phyloP scores from a whole-genome alignment of 35 echinoderm and acorn worm species.

The Ptychodera flava region DNA sequence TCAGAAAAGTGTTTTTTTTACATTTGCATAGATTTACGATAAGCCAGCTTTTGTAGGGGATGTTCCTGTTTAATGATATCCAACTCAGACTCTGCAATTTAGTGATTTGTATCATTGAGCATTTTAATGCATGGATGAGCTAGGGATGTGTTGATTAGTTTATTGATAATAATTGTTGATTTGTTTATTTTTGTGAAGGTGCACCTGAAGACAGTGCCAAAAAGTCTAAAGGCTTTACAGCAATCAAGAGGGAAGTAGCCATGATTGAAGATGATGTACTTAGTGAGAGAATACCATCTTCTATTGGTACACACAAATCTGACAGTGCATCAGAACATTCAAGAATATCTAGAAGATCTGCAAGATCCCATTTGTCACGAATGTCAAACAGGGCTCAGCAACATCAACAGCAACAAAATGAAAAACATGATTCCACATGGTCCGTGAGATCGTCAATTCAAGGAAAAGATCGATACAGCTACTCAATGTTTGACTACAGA shows the following conservation, averaged over 20 bases:
- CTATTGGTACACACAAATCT: not conserved
- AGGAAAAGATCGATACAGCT: not conserved
- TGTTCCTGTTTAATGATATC: too few relatives aligned
- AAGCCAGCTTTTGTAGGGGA: too few relatives aligned
- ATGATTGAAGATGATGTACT: not conserved
- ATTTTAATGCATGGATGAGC: too few relatives aligned
- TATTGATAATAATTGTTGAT: too few relatives aligned
- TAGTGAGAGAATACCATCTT: not conserved
- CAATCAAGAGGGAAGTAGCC: not conserved
- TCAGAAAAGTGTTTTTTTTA: too few relatives aligned
- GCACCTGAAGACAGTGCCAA: not conserved
- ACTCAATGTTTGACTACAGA: not conserved
- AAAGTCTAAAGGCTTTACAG: not conserved
- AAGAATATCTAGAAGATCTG: not conserved
- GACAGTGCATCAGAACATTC: not conserved
- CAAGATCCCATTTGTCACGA: not conserved
- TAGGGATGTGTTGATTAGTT: too few relatives aligned
- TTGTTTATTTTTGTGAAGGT: too few relatives aligned
- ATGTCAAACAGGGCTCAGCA: not conserved
- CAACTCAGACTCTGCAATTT: too few relatives aligned
- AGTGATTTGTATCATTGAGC: too few relatives aligned
- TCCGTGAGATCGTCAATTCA: not conserved
- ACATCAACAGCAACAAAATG: not conserved
- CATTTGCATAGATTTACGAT: too few relatives aligned
- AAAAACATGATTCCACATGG: not conserved